These are phyloP conservation scores for Galerucella pusilla DNA, from an alignment of 2,888 invertebrate genomes.

Conservation along the genomic window DNA sequence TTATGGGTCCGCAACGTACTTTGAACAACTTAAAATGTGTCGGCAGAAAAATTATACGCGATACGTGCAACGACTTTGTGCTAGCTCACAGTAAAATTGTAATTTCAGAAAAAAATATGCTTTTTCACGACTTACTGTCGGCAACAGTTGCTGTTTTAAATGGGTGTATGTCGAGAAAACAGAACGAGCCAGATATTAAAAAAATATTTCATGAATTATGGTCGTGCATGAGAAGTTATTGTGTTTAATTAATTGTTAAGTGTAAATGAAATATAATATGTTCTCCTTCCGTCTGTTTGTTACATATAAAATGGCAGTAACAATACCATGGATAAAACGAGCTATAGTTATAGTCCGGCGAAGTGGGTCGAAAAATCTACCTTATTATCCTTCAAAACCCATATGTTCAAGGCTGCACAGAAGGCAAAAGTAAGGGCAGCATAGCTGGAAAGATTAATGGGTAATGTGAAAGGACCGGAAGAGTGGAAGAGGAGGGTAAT, in stretches of 20 bases:
- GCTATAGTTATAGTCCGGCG: background rate
- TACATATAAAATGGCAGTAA: background rate
- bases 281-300: background rate
- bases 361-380: too few relatives aligned
- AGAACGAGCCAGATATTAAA: background rate
- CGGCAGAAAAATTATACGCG: background rate
- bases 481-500: too few relatives aligned
- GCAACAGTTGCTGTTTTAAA: constrained; percentile 4
- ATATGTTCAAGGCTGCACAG: too few relatives aligned
- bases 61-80: constrained; percentile 1
- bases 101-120: background rate
- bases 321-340: background rate
- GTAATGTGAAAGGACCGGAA: too few relatives aligned
- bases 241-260: background rate
- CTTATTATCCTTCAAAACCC: too few relatives aligned
- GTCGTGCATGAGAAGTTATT: background rate
- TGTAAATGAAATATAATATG: background rate
- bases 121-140: constrained; percentile 4
- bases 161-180: background rate
- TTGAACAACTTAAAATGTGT: background rate
- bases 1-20: constrained; percentile 7
- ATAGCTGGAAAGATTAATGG: too few relatives aligned
- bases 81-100: background rate
- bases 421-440: too few relatives aligned
- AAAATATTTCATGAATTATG: background rate